Evolutionary conservation across 2,888 invertebrate genomes (phyloP).

Genomic region (Cacoxenus indagator): DNA sequence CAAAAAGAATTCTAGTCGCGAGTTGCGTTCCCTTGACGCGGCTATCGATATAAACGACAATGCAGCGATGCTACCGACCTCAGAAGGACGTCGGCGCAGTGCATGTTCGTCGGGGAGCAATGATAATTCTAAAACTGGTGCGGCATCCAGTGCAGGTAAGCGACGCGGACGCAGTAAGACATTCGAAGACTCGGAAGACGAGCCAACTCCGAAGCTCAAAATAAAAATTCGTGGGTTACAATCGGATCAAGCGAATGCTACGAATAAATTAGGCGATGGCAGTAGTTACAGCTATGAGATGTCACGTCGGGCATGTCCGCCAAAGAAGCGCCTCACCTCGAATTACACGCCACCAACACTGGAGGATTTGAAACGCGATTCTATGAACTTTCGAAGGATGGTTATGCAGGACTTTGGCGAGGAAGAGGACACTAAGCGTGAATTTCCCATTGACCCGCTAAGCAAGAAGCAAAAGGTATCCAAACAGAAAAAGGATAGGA

Average conservation of each 20-base stretch:
- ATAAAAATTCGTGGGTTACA: constrained; percentile 75
- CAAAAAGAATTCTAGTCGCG: constrained; percentile 73
- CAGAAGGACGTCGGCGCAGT: constrained; percentile 72
- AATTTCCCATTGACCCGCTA: constrained; percentile 33
- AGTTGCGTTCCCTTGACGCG: constrained; percentile 77
- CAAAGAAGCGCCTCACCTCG: constrained; percentile 80
- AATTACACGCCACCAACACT: constrained; percentile 77
- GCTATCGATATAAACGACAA: constrained; percentile 70
- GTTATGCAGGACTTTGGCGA: constrained; percentile 88
- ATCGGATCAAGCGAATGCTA: constrained; percentile 42
- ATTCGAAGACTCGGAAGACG: constrained; percentile 64
- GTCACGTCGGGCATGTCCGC: constrained; percentile 77
- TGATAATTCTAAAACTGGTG: constrained; percentile 62
- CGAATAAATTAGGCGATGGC: constrained; percentile 53
- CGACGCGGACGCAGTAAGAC: constrained; percentile 69
- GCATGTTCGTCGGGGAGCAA: constrained; percentile 71
- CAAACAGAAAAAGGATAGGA: constrained; percentile 72
- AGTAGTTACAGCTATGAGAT: constrained; percentile 60
- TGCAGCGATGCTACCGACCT: constrained; percentile 36
- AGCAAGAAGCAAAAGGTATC: constrained; percentile 63
- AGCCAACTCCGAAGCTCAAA: constrained; percentile 78
- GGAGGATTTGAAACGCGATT: constrained; percentile 85
- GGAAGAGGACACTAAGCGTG: constrained; percentile 72
- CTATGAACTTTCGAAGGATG: constrained; percentile 87
- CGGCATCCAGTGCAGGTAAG: constrained; percentile 65